Percentiles rank a stretch among this genome's conserved stretches.
phyloP scores from a whole-genome alignment of 2,797 vertebrate genomes.

The Phoxinus dragarum region DNA sequence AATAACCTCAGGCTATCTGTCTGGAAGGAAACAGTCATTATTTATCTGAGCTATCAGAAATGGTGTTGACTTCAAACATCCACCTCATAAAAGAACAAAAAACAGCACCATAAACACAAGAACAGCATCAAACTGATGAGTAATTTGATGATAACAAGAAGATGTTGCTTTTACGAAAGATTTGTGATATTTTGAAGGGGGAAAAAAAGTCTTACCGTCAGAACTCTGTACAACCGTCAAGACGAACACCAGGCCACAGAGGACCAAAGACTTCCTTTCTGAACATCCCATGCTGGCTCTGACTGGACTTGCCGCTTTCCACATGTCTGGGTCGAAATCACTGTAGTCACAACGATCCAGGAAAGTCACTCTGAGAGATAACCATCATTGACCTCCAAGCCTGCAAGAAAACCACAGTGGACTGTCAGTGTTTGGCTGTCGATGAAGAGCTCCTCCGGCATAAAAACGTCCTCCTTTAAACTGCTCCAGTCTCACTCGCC shows the following conservation, averaged over 20 bases:
- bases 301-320: constrained; percentile 84
- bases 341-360: constrained; percentile 87
- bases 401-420: constrained; percentile 74
- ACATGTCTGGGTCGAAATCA: constrained; percentile 86
- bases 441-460: constrained; percentile 41
- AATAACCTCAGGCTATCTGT: constrained; percentile 43
- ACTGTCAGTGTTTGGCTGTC: constrained; percentile 33
- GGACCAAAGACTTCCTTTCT: constrained; percentile 92
- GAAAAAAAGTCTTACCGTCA: constrained; percentile 85
- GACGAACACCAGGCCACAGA: constrained; percentile 93
- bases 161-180: background rate
- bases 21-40: constrained; percentile 43
- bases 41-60: constrained; percentile 39
- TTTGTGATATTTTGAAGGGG: background rate
- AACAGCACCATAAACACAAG: background rate
- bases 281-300: constrained; percentile 93
- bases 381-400: constrained; percentile 90
- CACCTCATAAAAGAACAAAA: background rate
- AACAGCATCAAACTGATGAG: background rate
- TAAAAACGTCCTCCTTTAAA: constrained; percentile 54
- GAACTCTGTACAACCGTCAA: constrained; percentile 91
- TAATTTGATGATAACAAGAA: background rate
- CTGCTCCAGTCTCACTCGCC: constrained; percentile 26
- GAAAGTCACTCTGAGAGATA: constrained; percentile 84
- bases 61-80: constrained; percentile 28